phyloP scores from a whole-genome alignment of 2,888 invertebrate genomes.

The Tetranychus truncatus region DNA sequence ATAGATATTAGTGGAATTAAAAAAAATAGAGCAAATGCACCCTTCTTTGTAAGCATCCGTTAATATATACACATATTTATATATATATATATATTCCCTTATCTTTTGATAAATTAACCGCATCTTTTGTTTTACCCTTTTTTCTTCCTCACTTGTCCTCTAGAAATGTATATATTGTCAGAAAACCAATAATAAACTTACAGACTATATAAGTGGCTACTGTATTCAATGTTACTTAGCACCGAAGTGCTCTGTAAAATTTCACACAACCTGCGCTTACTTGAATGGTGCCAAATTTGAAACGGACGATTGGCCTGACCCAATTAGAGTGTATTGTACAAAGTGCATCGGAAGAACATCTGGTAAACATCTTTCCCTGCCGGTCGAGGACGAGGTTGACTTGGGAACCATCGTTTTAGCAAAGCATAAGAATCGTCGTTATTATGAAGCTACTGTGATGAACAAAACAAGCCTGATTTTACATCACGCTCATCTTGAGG shows the following conservation, averaged over 20 bases:
- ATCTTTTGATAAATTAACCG: too few relatives aligned
- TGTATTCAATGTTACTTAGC: conserved; percentile 36
- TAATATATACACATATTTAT: background rate
- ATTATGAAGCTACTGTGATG: conserved; percentile 40
- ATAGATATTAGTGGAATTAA: conserved; percentile 30
- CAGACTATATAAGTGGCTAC: conserved; percentile 31
- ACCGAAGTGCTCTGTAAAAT: conserved; percentile 36
- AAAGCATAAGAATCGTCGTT: conserved; percentile 43
- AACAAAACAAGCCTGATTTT: conserved; percentile 37
- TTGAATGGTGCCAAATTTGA: conserved; percentile 39
- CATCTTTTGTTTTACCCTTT: background rate
- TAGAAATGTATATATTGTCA: conserved; percentile 28
- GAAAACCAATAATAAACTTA: conserved; percentile 21
- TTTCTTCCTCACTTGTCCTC: background rate
- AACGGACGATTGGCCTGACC: conserved; percentile 34
- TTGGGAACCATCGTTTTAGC: conserved; percentile 41
- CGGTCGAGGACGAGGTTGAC: conserved; percentile 28
- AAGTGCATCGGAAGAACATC: conserved; percentile 10
- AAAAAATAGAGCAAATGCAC: conserved; percentile 27
- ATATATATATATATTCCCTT: background rate
- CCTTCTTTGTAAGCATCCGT: conserved; percentile 10
- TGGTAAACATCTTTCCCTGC: background rate
- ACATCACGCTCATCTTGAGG: conserved; percentile 45
- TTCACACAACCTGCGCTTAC: conserved; percentile 44
- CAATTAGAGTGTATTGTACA: conserved; percentile 21